Evolutionary conservation across 2,113 vertebrate genomes (phyloP), one percentile per base, ranked within the genome.

Genomic region (Carlito syrichta): DNA sequence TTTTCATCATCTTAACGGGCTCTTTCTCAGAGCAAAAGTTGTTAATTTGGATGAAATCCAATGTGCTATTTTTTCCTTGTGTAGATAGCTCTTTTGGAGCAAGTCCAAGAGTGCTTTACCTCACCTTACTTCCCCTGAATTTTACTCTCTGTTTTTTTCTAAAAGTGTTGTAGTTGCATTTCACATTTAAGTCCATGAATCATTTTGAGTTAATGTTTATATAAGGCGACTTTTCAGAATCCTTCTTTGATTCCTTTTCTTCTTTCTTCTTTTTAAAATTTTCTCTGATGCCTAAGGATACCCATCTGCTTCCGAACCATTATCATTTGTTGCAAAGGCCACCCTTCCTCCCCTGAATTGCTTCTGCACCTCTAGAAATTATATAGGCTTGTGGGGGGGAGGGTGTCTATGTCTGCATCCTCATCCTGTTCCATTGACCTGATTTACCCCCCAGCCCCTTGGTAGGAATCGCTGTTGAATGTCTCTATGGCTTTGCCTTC

Each of bases 231-330:
- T 52, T 7, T 2, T 69, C 22, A 68, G 22, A 35, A 73, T 58
- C 25, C n/a, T 78, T 54, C 32, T 54, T 52, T 54, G 52, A 19
- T 52, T 52, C 32, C 22, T 35, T 50, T 17, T 32, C 27, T 71
- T 16, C 3, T 25, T 43, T 71, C 6, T 0, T 38, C 22, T 2
- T 0, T 23, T 38, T 69, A 1, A 19, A 38, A 22, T 0, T 71
- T 8, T 27, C 3, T 62, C 32, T 35, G 14, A 13, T 32, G 30
- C 45, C 43, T 66, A n/a, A 50, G 48, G 25, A 85, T 95, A 6
- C 63, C 30, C 45, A 63, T 0, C 73, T 63, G 27, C 50, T 91
- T 62, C 45, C 66, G 32, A n/a, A 81, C 23, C 23, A 30, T 73
- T 63, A 25, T 73, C 63, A 38, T 56, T 66, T n/a, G 16, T 35